Evolutionary conservation across 2,797 vertebrate genomes (phyloP).

Genomic region (Semaprochilodus insignis): DNA sequence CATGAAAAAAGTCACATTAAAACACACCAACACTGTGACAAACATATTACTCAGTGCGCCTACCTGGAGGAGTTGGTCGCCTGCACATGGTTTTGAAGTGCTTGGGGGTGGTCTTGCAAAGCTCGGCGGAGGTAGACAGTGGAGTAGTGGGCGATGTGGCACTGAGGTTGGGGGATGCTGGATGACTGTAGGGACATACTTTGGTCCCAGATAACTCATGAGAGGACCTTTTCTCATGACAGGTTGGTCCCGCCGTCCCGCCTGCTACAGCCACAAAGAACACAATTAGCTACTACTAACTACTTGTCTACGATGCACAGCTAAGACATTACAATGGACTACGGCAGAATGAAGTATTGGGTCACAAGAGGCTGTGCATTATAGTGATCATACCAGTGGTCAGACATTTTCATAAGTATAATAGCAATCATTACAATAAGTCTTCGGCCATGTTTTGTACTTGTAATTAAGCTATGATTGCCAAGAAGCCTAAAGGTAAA

Average conservation of each 20-base stretch:
- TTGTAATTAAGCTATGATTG: too few relatives aligned
- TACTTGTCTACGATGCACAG: too few relatives aligned
- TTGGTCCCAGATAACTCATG: slow-evolving; percentile 83
- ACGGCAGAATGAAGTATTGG: too few relatives aligned
- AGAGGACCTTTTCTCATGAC: slow-evolving; percentile 81
- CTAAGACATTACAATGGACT: too few relatives aligned
- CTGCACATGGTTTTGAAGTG: slow-evolving; percentile 96
- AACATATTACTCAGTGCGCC: background rate
- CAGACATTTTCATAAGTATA: too few relatives aligned
- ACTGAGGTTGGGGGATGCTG: slow-evolving; percentile 80
- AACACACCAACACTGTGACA: too few relatives aligned
- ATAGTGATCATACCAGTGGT: too few relatives aligned
- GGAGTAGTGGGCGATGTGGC: slow-evolving; percentile 77
- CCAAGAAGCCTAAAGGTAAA: too few relatives aligned
- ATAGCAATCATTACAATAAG: too few relatives aligned
- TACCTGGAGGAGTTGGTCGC: slow-evolving; percentile 90
- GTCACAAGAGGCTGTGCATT: too few relatives aligned
- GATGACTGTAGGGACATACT: slow-evolving; percentile 90
- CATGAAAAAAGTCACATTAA: too few relatives aligned
- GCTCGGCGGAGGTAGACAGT: slow-evolving; percentile 91
- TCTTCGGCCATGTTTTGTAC: too few relatives aligned
- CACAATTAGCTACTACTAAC: background rate
- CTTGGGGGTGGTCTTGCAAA: slow-evolving; percentile 93
- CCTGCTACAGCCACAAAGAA: slow-evolving; percentile 60
- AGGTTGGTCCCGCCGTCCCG: slow-evolving; percentile 71